Conservation (phyloP, 2,113 vertebrate species). For the Cryptotis parvus region DNA sequence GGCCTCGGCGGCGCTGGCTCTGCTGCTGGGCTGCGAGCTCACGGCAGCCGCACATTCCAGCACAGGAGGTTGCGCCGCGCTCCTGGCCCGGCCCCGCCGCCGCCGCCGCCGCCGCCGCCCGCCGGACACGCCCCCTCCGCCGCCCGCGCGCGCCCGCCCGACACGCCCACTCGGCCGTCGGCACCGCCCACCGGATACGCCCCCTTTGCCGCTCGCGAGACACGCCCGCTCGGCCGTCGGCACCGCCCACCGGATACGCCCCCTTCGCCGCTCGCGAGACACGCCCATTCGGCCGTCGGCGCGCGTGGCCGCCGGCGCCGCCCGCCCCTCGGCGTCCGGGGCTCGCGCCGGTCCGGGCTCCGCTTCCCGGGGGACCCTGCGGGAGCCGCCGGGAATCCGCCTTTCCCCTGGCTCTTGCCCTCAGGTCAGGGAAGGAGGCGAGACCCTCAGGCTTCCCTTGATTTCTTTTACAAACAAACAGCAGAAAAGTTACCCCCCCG, state of each 20-base stretch:
- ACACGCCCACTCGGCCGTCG: neutral
- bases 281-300: slow-evolving; percentile 28
- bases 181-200: slow-evolving; percentile 60
- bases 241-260: slow-evolving; percentile 55
- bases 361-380: neutral
- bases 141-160: slow-evolving; percentile 1
- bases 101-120: slow-evolving; percentile 47
- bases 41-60: slow-evolving; percentile 91
- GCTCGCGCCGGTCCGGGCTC: fast-evolving
- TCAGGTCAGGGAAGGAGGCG: neutral
- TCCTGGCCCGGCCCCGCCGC: slow-evolving; percentile 78
- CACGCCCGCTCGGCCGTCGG: slow-evolving; percentile 76
- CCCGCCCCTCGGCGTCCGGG: slow-evolving; percentile 27
- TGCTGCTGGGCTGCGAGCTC: slow-evolving; percentile 69
- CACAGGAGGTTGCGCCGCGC: slow-evolving; percentile 86
- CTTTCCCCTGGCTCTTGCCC: neutral
- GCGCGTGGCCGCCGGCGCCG: neutral
- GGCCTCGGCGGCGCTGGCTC: slow-evolving; percentile 67
- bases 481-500: slow-evolving; percentile 29
- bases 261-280: slow-evolving; percentile 53
- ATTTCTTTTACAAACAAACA: slow-evolving; percentile 24
- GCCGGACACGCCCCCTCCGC: slow-evolving; percentile 52
- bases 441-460: neutral
- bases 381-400: neutral
- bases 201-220: slow-evolving; percentile 82